Conservation (phyloP, 2,113 vertebrate species). For the Seriola aureovittata region DNA sequence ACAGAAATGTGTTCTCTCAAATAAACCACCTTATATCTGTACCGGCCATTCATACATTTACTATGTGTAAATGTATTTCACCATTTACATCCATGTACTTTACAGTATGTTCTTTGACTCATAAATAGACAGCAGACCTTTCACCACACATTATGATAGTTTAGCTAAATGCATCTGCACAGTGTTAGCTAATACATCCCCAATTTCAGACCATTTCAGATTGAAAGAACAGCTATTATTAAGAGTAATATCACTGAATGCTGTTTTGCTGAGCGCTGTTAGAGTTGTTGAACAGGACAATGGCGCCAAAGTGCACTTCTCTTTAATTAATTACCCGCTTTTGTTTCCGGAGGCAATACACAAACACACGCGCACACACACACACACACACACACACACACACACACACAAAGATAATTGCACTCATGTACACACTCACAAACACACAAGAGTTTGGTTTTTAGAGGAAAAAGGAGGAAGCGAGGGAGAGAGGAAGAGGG, state of each 20-base stretch:
- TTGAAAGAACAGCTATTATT: slow-evolving; percentile 71
- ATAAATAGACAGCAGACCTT: slow-evolving; percentile 28
- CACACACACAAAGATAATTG: neutral
- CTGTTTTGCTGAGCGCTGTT: slow-evolving; percentile 66
- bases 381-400: slow-evolving; percentile 34
- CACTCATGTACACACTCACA: slow-evolving; percentile 26
- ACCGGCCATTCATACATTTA: neutral
- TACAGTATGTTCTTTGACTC: neutral
- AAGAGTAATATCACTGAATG: slow-evolving; percentile 70
- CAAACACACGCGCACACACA: slow-evolving; percentile 41
- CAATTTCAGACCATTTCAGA: slow-evolving; percentile 69
- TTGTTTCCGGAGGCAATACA: slow-evolving; percentile 73
- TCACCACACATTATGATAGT: slow-evolving; percentile 21
- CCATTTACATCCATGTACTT: neutral
- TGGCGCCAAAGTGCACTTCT: slow-evolving; percentile 76
- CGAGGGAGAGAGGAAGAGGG: slow-evolving; percentile 68
- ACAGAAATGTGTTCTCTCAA: neutral
- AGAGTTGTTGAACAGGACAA: slow-evolving; percentile 76
- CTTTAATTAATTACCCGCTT: slow-evolving; percentile 82
- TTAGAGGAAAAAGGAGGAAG: slow-evolving; percentile 71
- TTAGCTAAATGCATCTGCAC: slow-evolving; percentile 41
- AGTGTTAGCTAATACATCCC: slow-evolving; percentile 47
- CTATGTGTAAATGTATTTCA: slow-evolving; percentile 9
- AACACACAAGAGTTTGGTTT: slow-evolving; percentile 66
- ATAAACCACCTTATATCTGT: neutral